Percentiles rank a stretch among this genome's conserved stretches.
These are phyloP conservation scores for Meleagris gallopavo DNA, from an alignment of 2,113 vertebrate species.

Conservation along the genomic window DNA sequence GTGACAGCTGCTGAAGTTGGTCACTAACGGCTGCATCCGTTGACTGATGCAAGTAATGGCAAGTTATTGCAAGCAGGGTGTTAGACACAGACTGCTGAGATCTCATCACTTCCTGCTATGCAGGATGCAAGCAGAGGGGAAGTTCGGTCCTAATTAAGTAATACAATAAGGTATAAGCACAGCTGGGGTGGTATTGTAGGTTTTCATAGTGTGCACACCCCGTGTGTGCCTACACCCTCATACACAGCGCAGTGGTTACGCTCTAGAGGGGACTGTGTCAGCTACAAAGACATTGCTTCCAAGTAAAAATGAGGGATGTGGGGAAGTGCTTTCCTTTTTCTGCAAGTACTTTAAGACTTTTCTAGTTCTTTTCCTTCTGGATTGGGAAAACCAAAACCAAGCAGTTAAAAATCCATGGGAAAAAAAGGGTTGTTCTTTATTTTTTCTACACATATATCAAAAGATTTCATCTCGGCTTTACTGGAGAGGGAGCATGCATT, in stretches of 20 bases:
- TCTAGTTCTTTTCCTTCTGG: neutral
- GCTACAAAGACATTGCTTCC: neutral
- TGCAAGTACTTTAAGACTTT: neutral
- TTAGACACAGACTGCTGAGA: neutral
- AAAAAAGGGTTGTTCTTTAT: neutral
- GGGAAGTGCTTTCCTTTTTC: neutral
- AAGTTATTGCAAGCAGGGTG: neutral
- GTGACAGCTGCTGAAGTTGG: neutral
- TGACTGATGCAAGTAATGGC: rapidly evolving
- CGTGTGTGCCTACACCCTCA: rapidly evolving
- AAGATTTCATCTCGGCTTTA: neutral
- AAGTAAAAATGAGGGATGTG: rapidly evolving
- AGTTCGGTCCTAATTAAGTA: neutral
- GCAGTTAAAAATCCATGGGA: neutral
- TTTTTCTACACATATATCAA: neutral
- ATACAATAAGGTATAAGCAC: neutral
- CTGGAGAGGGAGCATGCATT: rapidly evolving
- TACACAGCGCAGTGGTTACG: rapidly evolving
- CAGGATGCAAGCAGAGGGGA: neutral
- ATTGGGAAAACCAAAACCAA: neutral
- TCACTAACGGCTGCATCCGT: neutral
- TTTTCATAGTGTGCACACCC: rapidly evolving
- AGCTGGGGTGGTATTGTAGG: neutral
- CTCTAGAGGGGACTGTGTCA: neutral
- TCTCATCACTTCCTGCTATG: rapidly evolving